phyloP scores from a whole-genome alignment of 1,140 invertebrate species.

The Drosophila busckii region DNA sequence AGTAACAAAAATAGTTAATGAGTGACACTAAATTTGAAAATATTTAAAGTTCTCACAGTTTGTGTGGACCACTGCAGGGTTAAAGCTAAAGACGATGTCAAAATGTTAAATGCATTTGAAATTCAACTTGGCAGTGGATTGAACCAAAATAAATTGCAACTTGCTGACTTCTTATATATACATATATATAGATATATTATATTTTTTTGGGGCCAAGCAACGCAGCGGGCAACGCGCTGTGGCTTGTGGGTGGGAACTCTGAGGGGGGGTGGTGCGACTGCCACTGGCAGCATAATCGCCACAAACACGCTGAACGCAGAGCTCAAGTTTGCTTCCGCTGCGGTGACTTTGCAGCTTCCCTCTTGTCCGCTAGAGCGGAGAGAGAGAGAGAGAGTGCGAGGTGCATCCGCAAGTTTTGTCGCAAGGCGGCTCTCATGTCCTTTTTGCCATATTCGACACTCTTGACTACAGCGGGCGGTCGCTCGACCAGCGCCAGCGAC shows the following conservation, averaged over 20 bases:
- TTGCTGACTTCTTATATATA: no score
- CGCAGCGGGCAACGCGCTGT: no score
- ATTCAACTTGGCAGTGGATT: constrained; percentile 6
- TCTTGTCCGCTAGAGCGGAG: no score
- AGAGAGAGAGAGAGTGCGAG: constrained; percentile 28
- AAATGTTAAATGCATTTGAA: constrained; percentile 10
- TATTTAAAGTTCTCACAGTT: no score
- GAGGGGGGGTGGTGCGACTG: no score
- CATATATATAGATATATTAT: no score
- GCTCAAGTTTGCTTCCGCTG: constrained; percentile 78
- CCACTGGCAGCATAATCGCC: constrained; percentile 77
- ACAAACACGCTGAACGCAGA: constrained; percentile 74
- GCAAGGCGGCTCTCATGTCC: constrained; percentile 24
- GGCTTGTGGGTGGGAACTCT: constrained; percentile 15
- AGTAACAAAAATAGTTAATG: no score
- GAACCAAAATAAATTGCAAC: constrained; percentile 26
- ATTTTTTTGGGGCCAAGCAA: no score
- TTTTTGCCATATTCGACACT: constrained; percentile 41
- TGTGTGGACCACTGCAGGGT: no score
- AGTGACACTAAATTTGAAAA: no score
- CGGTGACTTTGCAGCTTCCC: constrained; percentile 46
- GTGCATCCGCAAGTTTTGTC: constrained; percentile 51
- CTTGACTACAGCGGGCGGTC: constrained; percentile 33
- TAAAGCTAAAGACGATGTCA: no score
- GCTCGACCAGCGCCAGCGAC: constrained; percentile 12